These are phyloP conservation scores for Nipponacmea schrenckii DNA, from an alignment of 2,888 invertebrate genomes.

Conservation along the genomic window DNA sequence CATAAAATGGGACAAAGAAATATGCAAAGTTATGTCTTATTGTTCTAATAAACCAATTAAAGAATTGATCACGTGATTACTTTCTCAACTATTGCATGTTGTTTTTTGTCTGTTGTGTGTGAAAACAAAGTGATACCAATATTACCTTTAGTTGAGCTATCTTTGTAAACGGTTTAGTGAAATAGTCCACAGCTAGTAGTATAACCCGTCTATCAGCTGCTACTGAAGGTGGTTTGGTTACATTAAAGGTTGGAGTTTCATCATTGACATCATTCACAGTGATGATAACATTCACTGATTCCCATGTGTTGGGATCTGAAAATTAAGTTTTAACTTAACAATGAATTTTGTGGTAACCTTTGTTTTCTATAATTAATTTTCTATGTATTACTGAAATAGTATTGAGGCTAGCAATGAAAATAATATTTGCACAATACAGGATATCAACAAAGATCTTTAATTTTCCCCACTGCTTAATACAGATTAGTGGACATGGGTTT, in stretches of 20 bases:
- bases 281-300: conserved; percentile 75
- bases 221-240: conserved; percentile 72
- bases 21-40: no score
- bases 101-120: background rate
- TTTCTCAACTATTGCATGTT: background rate
- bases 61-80: no score
- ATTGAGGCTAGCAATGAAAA: no score
- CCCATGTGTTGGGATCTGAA: conserved; percentile 52
- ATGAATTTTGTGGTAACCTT: no score
- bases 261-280: conserved; percentile 90
- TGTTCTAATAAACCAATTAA: no score
- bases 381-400: no score
- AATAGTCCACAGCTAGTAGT: conserved; percentile 81
- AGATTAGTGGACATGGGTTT: no score
- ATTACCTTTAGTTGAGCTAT: conserved; percentile 81
- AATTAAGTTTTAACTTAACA: conserved; percentile 24
- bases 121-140: background rate
- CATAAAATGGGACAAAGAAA: no score
- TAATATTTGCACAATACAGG: no score
- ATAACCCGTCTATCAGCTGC: conserved; percentile 69
- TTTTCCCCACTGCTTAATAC: no score
- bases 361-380: no score
- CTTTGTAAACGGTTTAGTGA: conserved; percentile 78
- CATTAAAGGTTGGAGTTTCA: conserved; percentile 85
- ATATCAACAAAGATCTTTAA: no score